Conservation (phyloP, 35 echinoderm and acorn worm genomes). For the Ptychodera flava region DNA sequence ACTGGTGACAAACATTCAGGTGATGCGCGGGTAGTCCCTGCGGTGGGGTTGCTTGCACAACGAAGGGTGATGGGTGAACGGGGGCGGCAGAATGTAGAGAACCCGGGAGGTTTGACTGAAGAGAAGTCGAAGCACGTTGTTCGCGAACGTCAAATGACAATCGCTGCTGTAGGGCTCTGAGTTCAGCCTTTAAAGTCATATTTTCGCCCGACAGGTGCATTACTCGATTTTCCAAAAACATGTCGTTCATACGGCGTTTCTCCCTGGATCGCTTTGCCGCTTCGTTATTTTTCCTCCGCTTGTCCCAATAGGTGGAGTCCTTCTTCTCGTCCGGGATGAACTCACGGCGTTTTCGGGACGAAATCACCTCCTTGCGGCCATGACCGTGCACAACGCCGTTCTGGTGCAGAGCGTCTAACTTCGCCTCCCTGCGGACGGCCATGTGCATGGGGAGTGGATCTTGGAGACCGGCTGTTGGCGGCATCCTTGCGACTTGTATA, state of each 20-base stretch:
- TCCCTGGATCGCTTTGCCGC: slow-evolving; percentile 85
- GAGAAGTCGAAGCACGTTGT: no score
- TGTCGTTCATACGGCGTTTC: slow-evolving; percentile 75
- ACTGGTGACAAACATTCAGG: no score
- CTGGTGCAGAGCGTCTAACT: background rate
- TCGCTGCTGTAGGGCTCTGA: slow-evolving; percentile 35
- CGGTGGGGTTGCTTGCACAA: no score
- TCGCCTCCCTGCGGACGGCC: background rate
- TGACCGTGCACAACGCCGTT: background rate
- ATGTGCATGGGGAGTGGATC: background rate
- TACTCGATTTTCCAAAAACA: slow-evolving; percentile 56
- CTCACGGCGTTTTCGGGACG: slow-evolving; percentile 47
- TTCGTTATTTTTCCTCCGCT: slow-evolving; percentile 85
- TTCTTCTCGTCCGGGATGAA: slow-evolving; percentile 74
- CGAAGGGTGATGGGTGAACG: no score
- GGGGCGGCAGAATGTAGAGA: no score
- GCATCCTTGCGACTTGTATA: background rate
- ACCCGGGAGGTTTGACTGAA: no score
- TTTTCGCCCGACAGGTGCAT: slow-evolving; percentile 72
- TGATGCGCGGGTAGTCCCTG: no score
- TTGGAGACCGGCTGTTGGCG: background rate
- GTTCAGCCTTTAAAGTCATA: slow-evolving; percentile 46
- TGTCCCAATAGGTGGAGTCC: slow-evolving; percentile 76
- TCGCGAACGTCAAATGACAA: background rate
- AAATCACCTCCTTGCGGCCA: background rate